A percentile compares a stretch with the other conserved stretches of the same genome.
Evolutionary conservation across 2,888 invertebrate genomes (phyloP).

Genomic region (Embidobia sp.): DNA sequence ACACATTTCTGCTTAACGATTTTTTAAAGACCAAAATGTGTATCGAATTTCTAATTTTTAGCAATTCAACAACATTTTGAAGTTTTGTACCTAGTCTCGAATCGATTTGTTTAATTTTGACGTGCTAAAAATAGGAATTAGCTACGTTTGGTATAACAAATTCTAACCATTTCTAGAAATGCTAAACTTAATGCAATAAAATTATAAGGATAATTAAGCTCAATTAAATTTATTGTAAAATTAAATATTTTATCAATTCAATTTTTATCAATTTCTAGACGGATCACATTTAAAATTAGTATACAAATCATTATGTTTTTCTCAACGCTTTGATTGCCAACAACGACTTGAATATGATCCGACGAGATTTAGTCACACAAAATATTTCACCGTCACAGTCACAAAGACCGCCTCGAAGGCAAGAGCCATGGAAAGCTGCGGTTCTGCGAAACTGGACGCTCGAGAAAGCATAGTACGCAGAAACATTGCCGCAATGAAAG

Average conservation of each 20-base stretch:
- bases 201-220: no score
- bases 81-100: no score
- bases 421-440: constrained; percentile 60
- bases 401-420: constrained; percentile 59
- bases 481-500: constrained; percentile 64
- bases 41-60: constrained; percentile 19
- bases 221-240: no score
- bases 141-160: no score
- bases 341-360: constrained; percentile 53
- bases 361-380: constrained; percentile 66
- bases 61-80: no score
- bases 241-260: background rate
- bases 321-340: constrained; percentile 49
- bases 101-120: no score
- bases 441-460: constrained; percentile 62
- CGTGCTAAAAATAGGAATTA: no score
- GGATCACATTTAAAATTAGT: constrained; percentile 9
- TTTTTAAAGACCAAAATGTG: constrained; percentile 13
- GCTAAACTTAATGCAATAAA: no score
- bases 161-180: no score
- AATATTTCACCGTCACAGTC: constrained; percentile 65
- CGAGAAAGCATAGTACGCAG: constrained; percentile 61
- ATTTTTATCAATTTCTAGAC: background rate
- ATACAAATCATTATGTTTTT: constrained; percentile 36
- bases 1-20: constrained; percentile 15